Evolutionary conservation across 2,888 invertebrate species (phyloP), one percentile per base, ranked within the genome.

Genomic region (Xanthia togata): DNA sequence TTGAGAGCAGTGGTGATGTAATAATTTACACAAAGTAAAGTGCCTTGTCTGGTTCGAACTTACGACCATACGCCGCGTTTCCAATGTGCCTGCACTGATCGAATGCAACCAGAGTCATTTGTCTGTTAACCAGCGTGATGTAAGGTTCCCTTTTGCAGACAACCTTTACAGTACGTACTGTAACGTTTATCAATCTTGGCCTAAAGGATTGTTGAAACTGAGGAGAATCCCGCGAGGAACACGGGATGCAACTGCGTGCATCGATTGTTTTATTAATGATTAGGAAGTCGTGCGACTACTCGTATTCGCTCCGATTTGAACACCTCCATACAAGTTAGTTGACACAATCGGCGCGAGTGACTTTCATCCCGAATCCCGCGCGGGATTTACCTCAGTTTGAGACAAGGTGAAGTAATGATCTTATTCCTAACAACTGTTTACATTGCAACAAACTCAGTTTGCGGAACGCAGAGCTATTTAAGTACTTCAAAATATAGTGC

Each of bases 401-500:
- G 12, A 23, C n/a, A 14, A 17, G 4, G 3, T 41, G 23, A 50
- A 20, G 50, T 50, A 50, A 6, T 50, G 6, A 50, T 62, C 23
- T 57, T 55, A 35, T 23, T 63, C 9, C 17, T 64, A 64, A 38
- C 26, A 26, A 26, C 12, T 75, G 4, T 20, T 73, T 50, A 12
- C 31, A 31, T 74, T 41, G 9, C 41, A 62, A 35, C 17, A 26
- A 44, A 47, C 35, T 35, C 35, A 53, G 12, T 2, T 47, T n/a
- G 55, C 5, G 9, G 4, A 71, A 35, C 60, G 60, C 35, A 17
- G 6, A n/a, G 2, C 20, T 26, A 71, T 70, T 44, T 70, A 50
- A 5, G 17, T 60, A 11, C 35, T 47, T 47, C n/a, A n/a, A 55
- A 67, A 44, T 81, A 17, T 55, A 68, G n/a, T 60, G 20, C 31